Evolutionary conservation across 1,140 invertebrate species (phyloP), one percentile per base, ranked within the genome.

Genomic region (Zaprionus vittiger): DNA sequence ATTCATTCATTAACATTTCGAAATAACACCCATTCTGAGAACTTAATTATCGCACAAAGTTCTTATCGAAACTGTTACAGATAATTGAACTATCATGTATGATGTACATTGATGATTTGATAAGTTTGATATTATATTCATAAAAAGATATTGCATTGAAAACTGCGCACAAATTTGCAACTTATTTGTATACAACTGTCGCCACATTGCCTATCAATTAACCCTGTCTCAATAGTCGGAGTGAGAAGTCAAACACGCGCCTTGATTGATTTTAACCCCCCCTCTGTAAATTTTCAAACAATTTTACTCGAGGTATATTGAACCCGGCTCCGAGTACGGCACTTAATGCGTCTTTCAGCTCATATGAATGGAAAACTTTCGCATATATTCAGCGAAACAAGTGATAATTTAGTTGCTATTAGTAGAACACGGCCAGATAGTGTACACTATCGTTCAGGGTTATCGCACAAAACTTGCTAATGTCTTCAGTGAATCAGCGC

Each of bases 351-450:
- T 17, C 12, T 47, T n/a, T 47, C 44, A 5, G 31, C 14, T n/a
- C 15, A 63, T 26, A 20, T 47, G 28, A 56, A 63, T 62, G 66
- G 66, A 74, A 73, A 74, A 62, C 44, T 74, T 69, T 37, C 31
- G 31, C 62, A 6, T 61, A 28, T 7, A 26, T 22, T 44, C 6
- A 24, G 28, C 37, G 20, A 38, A 44, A 26, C 37, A 41, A 22
- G 41, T 28, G 37, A 41, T 73, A 73, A 62, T 55, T 28, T 24
- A 38, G 22, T 44, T 64, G 31, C 59, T 59, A 70, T 38, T 59
- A 31, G 54, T 57, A 37, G 54, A 57, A 57, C 64, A 59, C n/a
- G 64, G 64, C 1, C 64, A 47, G 55, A 52, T 52, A 22, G 55
- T 47, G 41, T 47, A 7, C 31, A 37, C 15, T n/a, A 17, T 4